Evolutionary conservation across 2,888 invertebrate species (phyloP), one percentile per base, ranked within the genome.

Genomic region (Cerceris ruficornis): DNA sequence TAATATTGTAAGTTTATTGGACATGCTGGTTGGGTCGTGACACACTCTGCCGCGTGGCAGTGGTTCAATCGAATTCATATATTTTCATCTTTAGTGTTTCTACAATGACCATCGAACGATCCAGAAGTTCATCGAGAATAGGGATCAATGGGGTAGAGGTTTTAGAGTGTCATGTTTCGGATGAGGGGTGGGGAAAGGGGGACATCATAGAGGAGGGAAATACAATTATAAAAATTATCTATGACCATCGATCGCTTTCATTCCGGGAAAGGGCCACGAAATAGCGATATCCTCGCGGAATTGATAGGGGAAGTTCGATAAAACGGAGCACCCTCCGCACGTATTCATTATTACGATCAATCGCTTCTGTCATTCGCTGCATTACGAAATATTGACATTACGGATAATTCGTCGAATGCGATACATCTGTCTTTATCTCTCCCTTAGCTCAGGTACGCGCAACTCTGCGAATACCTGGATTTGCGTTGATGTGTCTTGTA

Each of bases 1-100:
- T 88, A 89, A 88, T 90, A 88, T 87, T 84, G 84, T 90, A 87
- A 89, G 87, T 87, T 28, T 87, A 87, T 88, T 88, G 86, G 88
- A 90, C 90, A 89, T 88, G 82, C 79, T 85, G 82, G 77, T 84
- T 83, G 82, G 82, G 77, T 84, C 67, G 69, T 64, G 74, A 77
- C 81, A 82, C 77, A 70, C 59, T 66, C 69, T 77, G 76, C 81
- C 76, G 62, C 73, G 68, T 78, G 75, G 77, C 76, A 81, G 78
- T 84, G 73, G 54, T 77, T 81, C 58, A 75, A 69, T 75, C 62
- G 72, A 77, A 69, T 65, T 77, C 28, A 69, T 58, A 50, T 62
- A 54, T 59, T 64, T 41, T 58, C 28, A 13, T 42, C 61, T 46
- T 64, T 65, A 67, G 50, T 69, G 57, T 28, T 57, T 81, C 74